Percentiles rank a stretch among this genome's conserved stretches.
These are phyloP conservation scores for Fistularia tabacaria DNA, from an alignment of 2,797 vertebrate species.

Conservation along the genomic window DNA sequence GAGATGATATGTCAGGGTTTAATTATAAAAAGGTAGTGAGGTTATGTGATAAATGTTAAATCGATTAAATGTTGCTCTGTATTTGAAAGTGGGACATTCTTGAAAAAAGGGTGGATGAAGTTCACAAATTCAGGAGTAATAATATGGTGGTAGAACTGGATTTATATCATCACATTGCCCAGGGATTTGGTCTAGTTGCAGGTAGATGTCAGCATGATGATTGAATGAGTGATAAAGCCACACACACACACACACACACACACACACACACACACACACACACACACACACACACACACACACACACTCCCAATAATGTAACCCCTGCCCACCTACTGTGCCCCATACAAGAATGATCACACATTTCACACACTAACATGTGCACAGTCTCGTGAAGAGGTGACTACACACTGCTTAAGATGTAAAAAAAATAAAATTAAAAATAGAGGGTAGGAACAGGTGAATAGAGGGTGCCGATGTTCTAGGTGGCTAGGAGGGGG, in stretches of 20 bases:
- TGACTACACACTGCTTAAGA: conserved; percentile 63
- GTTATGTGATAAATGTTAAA: conserved; percentile 10
- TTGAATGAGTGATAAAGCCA: conserved; percentile 4
- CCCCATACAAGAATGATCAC: too few relatives aligned
- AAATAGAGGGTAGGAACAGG: conserved; percentile 7
- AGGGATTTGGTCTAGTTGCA: conserved; percentile 2
- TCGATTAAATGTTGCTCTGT: conserved; percentile 1
- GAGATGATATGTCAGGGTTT: not conserved
- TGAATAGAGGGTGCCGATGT: conserved; percentile 60
- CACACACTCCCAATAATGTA: too few relatives aligned
- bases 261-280: not conserved
- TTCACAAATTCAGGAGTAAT: not conserved
- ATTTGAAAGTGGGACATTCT: not conserved
- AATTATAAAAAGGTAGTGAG: not conserved
- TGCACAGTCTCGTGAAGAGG: conserved; percentile 41
- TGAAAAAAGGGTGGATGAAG: not conserved
- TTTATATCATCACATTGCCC: too few relatives aligned
- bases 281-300: conserved; percentile 2
- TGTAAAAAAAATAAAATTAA: conserved; percentile 29
- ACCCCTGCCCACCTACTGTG: too few relatives aligned
- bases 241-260: conserved; percentile 2
- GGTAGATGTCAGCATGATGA: conserved; percentile 12
- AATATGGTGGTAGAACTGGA: conserved; percentile 4
- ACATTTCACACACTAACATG: too few relatives aligned
- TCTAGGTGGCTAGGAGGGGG: conserved; percentile 49